These are phyloP conservation scores for Solea solea DNA, from an alignment of 2,113 vertebrate species.

Conservation along the genomic window DNA sequence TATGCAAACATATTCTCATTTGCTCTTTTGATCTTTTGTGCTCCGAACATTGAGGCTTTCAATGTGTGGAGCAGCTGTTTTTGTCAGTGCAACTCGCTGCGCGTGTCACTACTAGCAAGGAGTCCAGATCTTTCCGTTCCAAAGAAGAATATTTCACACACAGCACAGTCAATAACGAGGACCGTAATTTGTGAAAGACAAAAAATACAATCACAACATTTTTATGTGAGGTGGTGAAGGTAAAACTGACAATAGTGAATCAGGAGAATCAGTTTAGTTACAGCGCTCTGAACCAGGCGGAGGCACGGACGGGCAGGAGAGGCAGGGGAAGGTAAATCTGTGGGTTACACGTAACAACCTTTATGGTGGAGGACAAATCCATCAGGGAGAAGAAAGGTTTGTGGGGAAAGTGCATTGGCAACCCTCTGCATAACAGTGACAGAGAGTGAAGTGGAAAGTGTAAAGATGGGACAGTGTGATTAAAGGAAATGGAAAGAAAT, in stretches of 20 bases:
- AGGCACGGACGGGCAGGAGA: neutral
- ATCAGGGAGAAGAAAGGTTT: conserved; percentile 8
- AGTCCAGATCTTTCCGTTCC: neutral
- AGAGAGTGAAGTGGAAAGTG: conserved; percentile 1
- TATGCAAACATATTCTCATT: conserved; percentile 34
- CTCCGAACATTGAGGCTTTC: conserved; percentile 14
- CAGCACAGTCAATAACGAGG: neutral
- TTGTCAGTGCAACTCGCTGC: neutral
- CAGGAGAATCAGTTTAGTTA: neutral
- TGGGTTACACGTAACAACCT: neutral
- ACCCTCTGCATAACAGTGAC: neutral
- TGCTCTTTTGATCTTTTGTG: conserved; percentile 18
- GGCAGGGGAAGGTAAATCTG: conserved; percentile 3
- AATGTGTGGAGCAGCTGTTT: conserved; percentile 16
- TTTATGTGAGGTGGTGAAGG: neutral
- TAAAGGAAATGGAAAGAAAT: neutral
- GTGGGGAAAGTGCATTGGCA: neutral
- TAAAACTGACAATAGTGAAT: neutral
- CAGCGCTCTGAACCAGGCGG: neutral
- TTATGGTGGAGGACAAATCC: neutral
- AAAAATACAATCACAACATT: neutral
- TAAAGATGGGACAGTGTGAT: neutral
- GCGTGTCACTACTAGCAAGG: neutral
- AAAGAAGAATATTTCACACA: neutral
- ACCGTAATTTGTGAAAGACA: neutral